Evolutionary conservation across 2,888 invertebrate genomes (phyloP).

Genomic region (Saturnia pavonia): DNA sequence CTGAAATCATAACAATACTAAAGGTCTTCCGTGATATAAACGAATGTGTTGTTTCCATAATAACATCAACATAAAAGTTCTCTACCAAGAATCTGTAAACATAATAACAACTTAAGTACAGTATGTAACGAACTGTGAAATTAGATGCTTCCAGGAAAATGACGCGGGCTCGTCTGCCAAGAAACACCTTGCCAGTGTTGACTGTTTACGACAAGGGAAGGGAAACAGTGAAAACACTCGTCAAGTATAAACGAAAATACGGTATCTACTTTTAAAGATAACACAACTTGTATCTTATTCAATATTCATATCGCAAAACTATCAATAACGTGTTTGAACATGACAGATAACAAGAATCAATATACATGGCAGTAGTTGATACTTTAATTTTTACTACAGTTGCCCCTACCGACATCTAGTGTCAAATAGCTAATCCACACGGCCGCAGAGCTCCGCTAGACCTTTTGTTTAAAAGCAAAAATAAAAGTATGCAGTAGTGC

Average conservation of each 20-base stretch:
- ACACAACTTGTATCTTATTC: constrained; percentile 27
- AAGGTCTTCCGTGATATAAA: not conserved
- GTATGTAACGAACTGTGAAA: constrained; percentile 5
- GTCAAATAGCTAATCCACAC: constrained; percentile 30
- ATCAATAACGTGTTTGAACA: constrained; percentile 63
- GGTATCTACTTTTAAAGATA: not conserved
- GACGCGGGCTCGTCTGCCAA: not conserved
- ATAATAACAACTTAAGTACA: not conserved
- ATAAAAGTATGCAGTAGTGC: not conserved
- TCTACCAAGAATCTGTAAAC: not conserved
- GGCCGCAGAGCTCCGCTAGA: not conserved
- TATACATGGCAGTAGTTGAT: not conserved
- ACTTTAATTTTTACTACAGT: not conserved
- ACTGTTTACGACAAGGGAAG: not conserved
- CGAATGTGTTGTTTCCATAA: not conserved
- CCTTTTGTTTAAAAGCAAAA: not conserved
- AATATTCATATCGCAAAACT: constrained; percentile 57
- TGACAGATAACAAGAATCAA: constrained; percentile 38
- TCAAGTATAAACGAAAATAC: not conserved
- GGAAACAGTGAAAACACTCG: not conserved
- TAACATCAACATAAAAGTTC: not conserved
- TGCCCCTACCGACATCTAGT: constrained; percentile 33
- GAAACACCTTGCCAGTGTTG: not conserved
- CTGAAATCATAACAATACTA: too few species aligned
- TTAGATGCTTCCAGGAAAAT: constrained; percentile 11